Evolutionary conservation across 2,113 vertebrate species (phyloP), one percentile per base, ranked within the genome.

Genomic region (Crotophaga sulcirostris): DNA sequence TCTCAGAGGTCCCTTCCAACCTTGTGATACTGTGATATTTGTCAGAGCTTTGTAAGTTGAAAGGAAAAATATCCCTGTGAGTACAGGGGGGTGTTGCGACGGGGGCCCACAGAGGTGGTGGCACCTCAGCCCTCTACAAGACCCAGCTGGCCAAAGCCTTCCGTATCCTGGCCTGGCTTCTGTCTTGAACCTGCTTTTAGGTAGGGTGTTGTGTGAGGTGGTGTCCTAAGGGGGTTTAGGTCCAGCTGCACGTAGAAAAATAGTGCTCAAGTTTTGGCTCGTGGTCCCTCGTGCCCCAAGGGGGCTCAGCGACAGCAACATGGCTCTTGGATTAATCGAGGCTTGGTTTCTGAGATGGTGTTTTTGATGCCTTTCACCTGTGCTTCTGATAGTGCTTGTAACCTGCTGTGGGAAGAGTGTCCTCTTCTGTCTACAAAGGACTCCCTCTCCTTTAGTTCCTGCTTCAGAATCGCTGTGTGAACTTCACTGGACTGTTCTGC

Each of bases 161-260:
- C 38, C 24, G 51, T 14, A 6, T 36, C 76, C 54, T 72, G 47
- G 3, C 45, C 4, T 55, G 38, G 14, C 11, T 72, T 55, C 34
- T 19, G 23, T 52, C 64, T 33, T 52, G 69, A 36, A 18, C 21
- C 29, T 28, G 42, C 56, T 72, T 56, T 56, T 34, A 18, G 54
- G 90, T 31, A 58, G 55, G n/a, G 42, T 51, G 21, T 1, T 86
- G 81, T 60, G 31, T 70, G 42, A 78, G 51, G 25, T 18, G 55
- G 40, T 86, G 79, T 34, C 63, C 54, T 29, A 75, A 58, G 72
- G 44, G 90, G 25, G 64, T 62, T 79, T 75, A 36, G 16, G 73
- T 60, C 60, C 86, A 92, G 76, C 88, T 92, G 83, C 13, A 12
- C 9, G 40, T 23, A 72, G 86, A 70, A 96, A 93, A 95, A 85